These are phyloP conservation scores for Oryzias sinensis DNA, from an alignment of 2,797 vertebrate genomes.

Conservation along the genomic window DNA sequence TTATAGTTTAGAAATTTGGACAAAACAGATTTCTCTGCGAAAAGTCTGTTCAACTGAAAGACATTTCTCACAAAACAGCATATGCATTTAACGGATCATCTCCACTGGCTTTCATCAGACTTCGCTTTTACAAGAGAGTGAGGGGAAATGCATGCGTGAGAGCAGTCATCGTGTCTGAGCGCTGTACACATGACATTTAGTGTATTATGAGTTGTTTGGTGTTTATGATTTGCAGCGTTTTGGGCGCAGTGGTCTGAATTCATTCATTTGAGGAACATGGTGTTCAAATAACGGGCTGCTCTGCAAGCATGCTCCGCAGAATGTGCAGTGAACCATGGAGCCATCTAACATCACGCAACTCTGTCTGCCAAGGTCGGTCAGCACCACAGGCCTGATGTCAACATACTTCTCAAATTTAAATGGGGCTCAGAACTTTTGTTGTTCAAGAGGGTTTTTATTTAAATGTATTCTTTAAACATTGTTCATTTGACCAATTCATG, in stretches of 20 bases:
- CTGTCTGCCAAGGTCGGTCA: slow-evolving; percentile 60
- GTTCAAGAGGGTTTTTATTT: slow-evolving; percentile 42
- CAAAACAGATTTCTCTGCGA: neutral
- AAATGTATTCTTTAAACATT: neutral
- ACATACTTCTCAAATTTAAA: slow-evolving; percentile 54
- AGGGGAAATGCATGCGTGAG: too few species aligned
- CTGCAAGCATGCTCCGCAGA: slow-evolving; percentile 45
- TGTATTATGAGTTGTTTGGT: slow-evolving; percentile 42
- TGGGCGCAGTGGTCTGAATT: slow-evolving; percentile 48
- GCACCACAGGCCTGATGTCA: slow-evolving; percentile 62
- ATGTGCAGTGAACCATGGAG: slow-evolving; percentile 55
- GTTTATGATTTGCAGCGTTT: slow-evolving; percentile 16
- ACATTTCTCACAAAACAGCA: slow-evolving; percentile 3
- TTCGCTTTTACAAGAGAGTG: too few species aligned
- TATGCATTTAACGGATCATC: neutral
- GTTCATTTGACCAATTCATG: too few species aligned
- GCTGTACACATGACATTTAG: slow-evolving; percentile 21
- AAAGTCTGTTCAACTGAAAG: neutral
- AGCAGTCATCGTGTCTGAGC: neutral
- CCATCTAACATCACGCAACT: slow-evolving; percentile 58
- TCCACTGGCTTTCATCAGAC: too few species aligned
- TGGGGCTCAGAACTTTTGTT: slow-evolving; percentile 32
- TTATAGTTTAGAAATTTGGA: slow-evolving; percentile 6
- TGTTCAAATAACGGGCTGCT: slow-evolving; percentile 24
- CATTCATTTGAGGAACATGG: slow-evolving; percentile 37